Base-by-base conservation (phyloP, 2,888 invertebrate genomes). In the Hirtodrosophila duncani region DNA sequence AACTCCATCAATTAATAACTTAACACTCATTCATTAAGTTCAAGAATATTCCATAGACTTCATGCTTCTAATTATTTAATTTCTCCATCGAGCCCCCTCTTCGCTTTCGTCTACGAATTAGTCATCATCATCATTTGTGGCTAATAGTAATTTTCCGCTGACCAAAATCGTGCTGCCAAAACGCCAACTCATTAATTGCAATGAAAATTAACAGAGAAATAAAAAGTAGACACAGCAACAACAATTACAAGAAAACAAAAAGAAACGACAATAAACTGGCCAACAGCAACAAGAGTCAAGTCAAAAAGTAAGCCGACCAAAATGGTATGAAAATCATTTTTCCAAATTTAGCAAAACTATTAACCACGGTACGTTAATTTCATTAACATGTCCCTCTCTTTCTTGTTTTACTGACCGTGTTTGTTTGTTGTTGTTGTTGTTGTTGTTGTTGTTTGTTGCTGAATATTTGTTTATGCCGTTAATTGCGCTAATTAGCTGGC, bases 291-390 rank as follows among this genome's bases (percentile, higher is more conserved):
- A 49, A 24, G 23, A 16, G 36, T 18, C 21, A 17, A 38, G 30
- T 34, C 17, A 3, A 44, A 34, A 26, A n/a, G 16, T 7, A 52
- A 59, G 31, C 55, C 1, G 44, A 38, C 8, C 18, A 23, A 39
- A 24, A 39, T 53, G 49, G n/a, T n/a, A 33, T 51, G 59, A 59
- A 49, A 66, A 74, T 55, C 67, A 67, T 74, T 62, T 69, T 63
- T 53, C 62, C 63, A 69, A 69, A 72, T 82, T 78, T 80, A 59
- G 65, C 78, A 64, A 69, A 82, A 67, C 69, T 78, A 72, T 78
- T 78, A 82, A 81, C 74, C 78, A 74, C 58, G 65, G 59, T 63
- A 63, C 81, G 78, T 69, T 72, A 78, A 78, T 82, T 78, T 56
- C 65, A 80, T 78, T 82, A 80, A 67, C 81, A 65, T 36, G 63